Evolutionary conservation across 37 sponge, comb jelly and placozoan genomes (phyloP).

Genomic region (Chondrilla cf. caribensis): DNA sequence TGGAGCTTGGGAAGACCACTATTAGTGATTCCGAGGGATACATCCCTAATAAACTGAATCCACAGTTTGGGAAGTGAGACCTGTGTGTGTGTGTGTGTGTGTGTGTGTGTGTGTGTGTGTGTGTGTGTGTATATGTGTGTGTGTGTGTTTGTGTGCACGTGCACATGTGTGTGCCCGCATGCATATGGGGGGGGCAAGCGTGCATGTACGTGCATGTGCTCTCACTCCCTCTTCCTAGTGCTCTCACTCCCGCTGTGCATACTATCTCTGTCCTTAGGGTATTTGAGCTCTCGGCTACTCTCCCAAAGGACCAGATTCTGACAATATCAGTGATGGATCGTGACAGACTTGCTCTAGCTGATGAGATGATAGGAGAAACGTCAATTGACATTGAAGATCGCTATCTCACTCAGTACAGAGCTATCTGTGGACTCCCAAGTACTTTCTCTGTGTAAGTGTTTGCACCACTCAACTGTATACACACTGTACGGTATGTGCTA

Average conservation of each 20-base stretch:
- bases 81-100: too few species aligned
- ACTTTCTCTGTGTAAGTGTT: conserved; percentile 36
- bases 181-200: too few species aligned
- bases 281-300: conserved; percentile 38
- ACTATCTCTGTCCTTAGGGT: too few species aligned
- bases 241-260: too few species aligned
- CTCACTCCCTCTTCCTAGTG: too few species aligned
- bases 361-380: conserved; percentile 64
- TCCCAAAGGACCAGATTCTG: conserved; percentile 46
- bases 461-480: background rate
- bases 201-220: too few species aligned
- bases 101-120: too few species aligned
- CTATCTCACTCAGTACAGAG: conserved; percentile 38
- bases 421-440: conserved; percentile 55
- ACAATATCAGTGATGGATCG: conserved; percentile 51
- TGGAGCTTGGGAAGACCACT: conserved; percentile 34
- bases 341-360: conserved; percentile 37
- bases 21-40: conserved; percentile 44
- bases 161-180: too few species aligned
- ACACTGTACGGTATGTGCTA: background rate
- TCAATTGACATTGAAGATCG: conserved; percentile 55
- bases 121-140: too few species aligned
- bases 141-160: too few species aligned
- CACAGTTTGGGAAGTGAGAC: conserved; percentile 45
- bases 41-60: conserved; percentile 48